A percentile compares a stretch with the other conserved stretches of the same genome.
Conservation (phyloP, 2,113 vertebrate species). For the Nothoprocta perdicaria region DNA sequence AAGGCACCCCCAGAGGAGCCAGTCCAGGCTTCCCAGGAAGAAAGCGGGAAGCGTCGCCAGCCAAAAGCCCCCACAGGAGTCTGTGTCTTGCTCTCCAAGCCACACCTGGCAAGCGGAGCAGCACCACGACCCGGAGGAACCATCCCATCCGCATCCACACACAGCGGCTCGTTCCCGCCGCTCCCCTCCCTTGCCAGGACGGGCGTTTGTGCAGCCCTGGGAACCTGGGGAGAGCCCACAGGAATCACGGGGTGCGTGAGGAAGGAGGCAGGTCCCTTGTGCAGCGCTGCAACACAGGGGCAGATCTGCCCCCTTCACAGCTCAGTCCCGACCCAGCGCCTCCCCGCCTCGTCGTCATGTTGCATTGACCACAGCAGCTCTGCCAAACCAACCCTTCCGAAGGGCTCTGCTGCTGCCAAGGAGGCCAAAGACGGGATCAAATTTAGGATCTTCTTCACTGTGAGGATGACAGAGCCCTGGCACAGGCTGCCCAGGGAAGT, state of each 20-base stretch:
- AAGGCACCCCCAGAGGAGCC: accelerated
- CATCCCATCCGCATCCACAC: neutral
- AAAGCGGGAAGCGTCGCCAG: neutral
- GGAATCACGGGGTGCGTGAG: neutral
- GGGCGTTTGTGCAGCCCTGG: neutral
- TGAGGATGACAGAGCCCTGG: too few species aligned
- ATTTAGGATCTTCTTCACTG: neutral
- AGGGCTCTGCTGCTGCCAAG: neutral
- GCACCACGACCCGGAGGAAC: neutral
- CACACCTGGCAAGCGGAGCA: accelerated
- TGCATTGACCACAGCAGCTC: neutral
- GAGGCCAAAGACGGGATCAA: neutral
- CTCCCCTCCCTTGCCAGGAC: neutral
- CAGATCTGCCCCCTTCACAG: neutral
- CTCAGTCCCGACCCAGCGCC: accelerated
- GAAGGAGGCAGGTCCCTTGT: neutral
- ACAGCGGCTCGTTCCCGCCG: neutral
- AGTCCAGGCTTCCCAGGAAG: neutral
- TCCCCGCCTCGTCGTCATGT: neutral
- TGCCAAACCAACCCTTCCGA: accelerated
- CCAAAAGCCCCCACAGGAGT: neutral
- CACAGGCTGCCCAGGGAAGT: too few species aligned
- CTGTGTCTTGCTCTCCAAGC: neutral
- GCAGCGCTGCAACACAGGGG: too few species aligned
- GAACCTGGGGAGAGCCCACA: neutral